Evolutionary conservation across 2,113 vertebrate genomes (phyloP).

Genomic region (Datnioides undecimradiatus): DNA sequence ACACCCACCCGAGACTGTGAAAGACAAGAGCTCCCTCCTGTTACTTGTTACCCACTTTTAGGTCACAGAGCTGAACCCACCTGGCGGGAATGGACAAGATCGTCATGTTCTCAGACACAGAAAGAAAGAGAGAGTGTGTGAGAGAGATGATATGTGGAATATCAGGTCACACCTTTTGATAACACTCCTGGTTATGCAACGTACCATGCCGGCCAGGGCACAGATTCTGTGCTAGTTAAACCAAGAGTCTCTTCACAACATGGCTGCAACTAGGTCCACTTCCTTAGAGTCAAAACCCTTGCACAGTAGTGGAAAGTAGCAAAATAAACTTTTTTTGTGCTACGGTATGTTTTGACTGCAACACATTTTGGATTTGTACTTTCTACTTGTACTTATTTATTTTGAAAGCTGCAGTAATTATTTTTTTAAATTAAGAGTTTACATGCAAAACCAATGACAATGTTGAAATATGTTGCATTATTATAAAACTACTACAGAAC

Average conservation of each 20-base stretch:
- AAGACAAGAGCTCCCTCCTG: not conserved
- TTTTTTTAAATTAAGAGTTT: too few relatives aligned
- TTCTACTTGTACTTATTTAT: too few relatives aligned
- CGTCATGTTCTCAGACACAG: constrained; percentile 13
- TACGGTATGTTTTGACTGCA: too few relatives aligned
- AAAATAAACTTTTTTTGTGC: too few relatives aligned
- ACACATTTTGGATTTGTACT: too few relatives aligned
- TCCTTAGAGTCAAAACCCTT: not conserved
- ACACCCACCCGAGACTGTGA: not conserved
- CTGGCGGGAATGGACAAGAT: constrained; percentile 4
- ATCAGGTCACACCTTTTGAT: constrained; percentile 76
- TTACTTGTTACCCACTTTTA: not conserved
- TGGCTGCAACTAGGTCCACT: not conserved
- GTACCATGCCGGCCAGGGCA: constrained; percentile 43
- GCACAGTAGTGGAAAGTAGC: not conserved
- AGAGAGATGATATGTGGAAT: constrained; percentile 59
- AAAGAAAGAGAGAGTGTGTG: not conserved
- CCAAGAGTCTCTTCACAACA: constrained; percentile 4
- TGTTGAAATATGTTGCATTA: not conserved
- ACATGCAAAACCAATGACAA: too few relatives aligned
- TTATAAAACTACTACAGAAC: not conserved
- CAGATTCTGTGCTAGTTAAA: constrained; percentile 25
- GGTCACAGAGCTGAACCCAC: constrained; percentile 2
- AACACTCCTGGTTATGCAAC: constrained; percentile 65
- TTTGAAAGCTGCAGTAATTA: too few relatives aligned